A percentile compares a stretch with the other conserved stretches of the same genome.
Conservation (phyloP, 2,888 invertebrate genomes). For the Scaptomyza cyrtandrae region DNA sequence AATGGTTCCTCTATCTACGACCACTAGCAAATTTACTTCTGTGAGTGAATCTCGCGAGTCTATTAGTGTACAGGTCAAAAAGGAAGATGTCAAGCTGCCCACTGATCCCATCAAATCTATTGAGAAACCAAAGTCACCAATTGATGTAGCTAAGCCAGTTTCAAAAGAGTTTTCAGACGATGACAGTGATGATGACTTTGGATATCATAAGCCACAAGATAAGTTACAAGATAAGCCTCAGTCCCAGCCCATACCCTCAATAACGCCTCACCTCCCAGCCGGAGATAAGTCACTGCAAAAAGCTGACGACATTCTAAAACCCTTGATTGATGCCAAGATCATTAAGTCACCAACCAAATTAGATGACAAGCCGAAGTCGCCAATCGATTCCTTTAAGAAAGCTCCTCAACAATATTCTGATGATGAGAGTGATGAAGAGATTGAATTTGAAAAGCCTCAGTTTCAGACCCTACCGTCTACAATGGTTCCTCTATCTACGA, state of each 20-base stretch:
- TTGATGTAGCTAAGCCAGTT: neutral
- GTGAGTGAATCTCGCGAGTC: slow-evolving; percentile 2
- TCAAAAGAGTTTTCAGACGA: neutral
- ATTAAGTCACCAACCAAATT: neutral
- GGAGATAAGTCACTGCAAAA: neutral
- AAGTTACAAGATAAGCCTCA: neutral
- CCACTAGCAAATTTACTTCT: slow-evolving; percentile 8
- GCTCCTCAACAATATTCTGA: neutral
- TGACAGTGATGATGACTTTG: neutral
- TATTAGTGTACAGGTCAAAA: neutral
- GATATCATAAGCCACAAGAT: neutral
- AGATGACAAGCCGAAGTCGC: neutral
- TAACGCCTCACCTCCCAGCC: neutral
- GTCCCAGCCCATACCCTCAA: neutral
- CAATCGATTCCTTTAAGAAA: neutral
- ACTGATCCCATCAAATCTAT: neutral
- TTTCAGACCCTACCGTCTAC: neutral
- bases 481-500: neutral
- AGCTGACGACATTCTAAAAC: slow-evolving; percentile 7
- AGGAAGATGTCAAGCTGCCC: neutral
- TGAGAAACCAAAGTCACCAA: slow-evolving; percentile 1
- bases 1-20: neutral
- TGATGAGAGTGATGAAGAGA: neutral
- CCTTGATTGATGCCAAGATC: neutral
- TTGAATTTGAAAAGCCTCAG: neutral